Evolutionary conservation across 2,797 vertebrate genomes (phyloP).

Genomic region (Notamacropus eugenii): DNA sequence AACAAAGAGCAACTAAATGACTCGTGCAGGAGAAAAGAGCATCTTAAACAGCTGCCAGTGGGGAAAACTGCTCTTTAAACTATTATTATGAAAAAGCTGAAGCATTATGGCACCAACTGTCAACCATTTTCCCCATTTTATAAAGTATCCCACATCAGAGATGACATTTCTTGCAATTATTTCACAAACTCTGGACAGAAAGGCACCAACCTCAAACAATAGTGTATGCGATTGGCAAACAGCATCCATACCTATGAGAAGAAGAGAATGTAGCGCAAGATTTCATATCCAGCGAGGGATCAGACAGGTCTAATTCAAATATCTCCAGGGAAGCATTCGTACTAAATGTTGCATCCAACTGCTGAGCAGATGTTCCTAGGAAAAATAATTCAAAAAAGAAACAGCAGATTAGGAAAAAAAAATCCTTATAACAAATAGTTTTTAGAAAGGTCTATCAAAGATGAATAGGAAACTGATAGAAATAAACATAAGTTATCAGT

Average conservation of each 20-base stretch:
- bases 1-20: background rate
- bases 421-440: constrained; percentile 19
- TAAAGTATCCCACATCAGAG: constrained; percentile 27
- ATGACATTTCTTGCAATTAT: constrained; percentile 27
- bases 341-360: constrained; percentile 97
- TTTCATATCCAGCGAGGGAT: constrained; percentile 94
- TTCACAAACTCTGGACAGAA: constrained; percentile 13
- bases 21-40: background rate
- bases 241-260: constrained; percentile 89
- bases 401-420: constrained; percentile 18
- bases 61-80: background rate
- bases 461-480: background rate
- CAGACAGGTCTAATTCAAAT: constrained; percentile 94
- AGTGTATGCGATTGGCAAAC: constrained; percentile 11
- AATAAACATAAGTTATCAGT: background rate
- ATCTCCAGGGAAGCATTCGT: constrained; percentile 96
- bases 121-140: background rate
- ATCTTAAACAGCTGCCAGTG: background rate
- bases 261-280: constrained; percentile 93
- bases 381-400: constrained; percentile 60
- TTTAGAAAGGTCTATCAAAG: constrained; percentile 42
- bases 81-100: background rate
- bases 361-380: constrained; percentile 97
- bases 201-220: constrained; percentile 38
- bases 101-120: background rate